Base-by-base conservation (phyloP, 2,888 invertebrate species). In the Lottia scabra region DNA sequence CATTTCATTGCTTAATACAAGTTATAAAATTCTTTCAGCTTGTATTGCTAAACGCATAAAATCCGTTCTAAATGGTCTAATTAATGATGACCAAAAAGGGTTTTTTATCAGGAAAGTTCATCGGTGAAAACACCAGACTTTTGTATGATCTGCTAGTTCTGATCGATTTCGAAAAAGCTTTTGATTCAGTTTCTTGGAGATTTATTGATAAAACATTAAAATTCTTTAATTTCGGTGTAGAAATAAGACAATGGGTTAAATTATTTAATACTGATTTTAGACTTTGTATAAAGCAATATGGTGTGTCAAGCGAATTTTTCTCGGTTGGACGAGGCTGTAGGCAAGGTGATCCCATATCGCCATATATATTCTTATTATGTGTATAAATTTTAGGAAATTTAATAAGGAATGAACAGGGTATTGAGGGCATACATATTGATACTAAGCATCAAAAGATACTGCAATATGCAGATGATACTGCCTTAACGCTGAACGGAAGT, bases 81-180 rank as follows among this genome's bases (percentile, higher is more conserved):
- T 38, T 8, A 38, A 38, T 38, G 38, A 38, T 38, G 38, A 65
- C 38, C 26, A 63, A 68, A 43, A 63, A n/a, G 30, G 19, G 64
- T 23, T 70, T 70, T 70, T 46, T 70, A 26, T 15, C 43, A 19
- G 48, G 70, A 65, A 8, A 48, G 15, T 65, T 46, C 26, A 70
- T 70, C 13, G 65, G 48, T 44, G 67, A 71, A 63, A 67, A 63
- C 43, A 71, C 63, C 10, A 48, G 63, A 27, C 43, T 67, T 65
- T 43, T 67, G 13, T 67, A 62, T 63, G 62, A 63, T 67, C 30
- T 63, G 13, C 2, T 71, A 56, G 26, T 71, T 16, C 27, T 44
- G n/a, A 63, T 67, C n/a, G 63, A 63, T 71, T 71, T 71, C 27
- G 71, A 71, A 56, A 63, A 71, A 26, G 66, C 71, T 27, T 67